Evolutionary conservation across 2,888 invertebrate species (phyloP).

Genomic region (Xanthorhoe spadicearia): DNA sequence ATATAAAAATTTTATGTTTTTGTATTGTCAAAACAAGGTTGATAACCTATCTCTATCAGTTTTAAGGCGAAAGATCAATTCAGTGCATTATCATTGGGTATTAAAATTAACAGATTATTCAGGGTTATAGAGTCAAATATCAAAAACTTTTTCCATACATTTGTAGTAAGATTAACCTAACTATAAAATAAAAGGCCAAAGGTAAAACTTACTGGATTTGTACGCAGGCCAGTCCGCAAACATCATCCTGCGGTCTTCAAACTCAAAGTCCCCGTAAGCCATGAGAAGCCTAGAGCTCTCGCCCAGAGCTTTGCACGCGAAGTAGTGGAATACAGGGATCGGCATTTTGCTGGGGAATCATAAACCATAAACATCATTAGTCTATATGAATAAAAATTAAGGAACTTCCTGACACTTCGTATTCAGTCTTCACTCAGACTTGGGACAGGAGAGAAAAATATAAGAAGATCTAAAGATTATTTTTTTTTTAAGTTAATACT

Average conservation of each 20-base stretch:
- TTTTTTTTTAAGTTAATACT: no score
- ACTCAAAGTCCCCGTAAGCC: constrained; percentile 85
- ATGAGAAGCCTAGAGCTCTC: constrained; percentile 86
- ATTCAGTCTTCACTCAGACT: no score
- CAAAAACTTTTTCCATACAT: no score
- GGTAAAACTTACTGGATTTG: constrained; percentile 63
- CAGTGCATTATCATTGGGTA: neutral
- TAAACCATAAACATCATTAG: neutral
- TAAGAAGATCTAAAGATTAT: no score
- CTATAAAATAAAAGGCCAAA: no score
- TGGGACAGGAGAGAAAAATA: no score
- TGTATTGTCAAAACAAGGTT: neutral
- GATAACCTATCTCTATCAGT: neutral
- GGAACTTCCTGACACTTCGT: no score
- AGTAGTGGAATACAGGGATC: constrained; percentile 85
- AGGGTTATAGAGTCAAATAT: no score
- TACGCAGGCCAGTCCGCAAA: constrained; percentile 77
- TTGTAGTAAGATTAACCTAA: no score
- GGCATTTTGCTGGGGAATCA: constrained; percentile 62
- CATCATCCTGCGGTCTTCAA: constrained; percentile 84
- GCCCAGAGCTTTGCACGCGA: constrained; percentile 85
- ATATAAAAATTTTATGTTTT: neutral
- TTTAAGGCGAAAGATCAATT: neutral
- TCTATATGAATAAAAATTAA: no score
- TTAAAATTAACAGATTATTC: neutral